Conservation (phyloP, 2,113 vertebrate genomes). For the Takifugu bimaculatus region DNA sequence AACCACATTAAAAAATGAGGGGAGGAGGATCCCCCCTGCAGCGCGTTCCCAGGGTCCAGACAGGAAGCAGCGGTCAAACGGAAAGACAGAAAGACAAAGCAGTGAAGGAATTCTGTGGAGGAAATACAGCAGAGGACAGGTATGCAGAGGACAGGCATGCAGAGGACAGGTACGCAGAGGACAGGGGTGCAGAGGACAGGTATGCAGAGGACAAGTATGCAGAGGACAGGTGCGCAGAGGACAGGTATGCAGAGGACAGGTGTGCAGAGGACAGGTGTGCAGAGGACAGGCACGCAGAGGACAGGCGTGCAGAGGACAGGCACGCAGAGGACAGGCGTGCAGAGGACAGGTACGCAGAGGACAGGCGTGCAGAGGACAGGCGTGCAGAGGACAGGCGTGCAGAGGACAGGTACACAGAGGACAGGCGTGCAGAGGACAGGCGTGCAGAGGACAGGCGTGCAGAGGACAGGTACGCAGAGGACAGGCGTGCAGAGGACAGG, state of each 20-base stretch:
- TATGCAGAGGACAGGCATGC: slow-evolving; percentile 22
- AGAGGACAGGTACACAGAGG: too few species aligned
- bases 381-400: too few species aligned
- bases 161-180: background rate
- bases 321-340: slow-evolving; percentile 14
- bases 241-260: background rate
- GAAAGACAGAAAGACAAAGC: slow-evolving; percentile 3
- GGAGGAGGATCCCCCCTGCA: slow-evolving; percentile 8
- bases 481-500: too few species aligned
- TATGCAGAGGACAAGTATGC: too few species aligned
- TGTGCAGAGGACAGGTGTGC: too few species aligned
- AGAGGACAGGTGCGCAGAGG: too few species aligned
- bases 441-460: slow-evolving; percentile 29
- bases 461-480: background rate
- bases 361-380: too few species aligned
- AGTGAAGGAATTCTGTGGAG: slow-evolving; percentile 2
- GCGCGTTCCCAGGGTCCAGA: slow-evolving; percentile 53
- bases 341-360: too few species aligned
- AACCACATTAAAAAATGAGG: slow-evolving; percentile 10
- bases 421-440: slow-evolving; percentile 7
- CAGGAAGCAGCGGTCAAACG: slow-evolving; percentile 42
- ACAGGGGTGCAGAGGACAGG: too few species aligned
- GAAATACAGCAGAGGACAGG: slow-evolving; percentile 5
- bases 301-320: slow-evolving; percentile 28
- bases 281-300: background rate